Percentiles rank a stretch among this genome's conserved stretches.
Conservation (phyloP, 2,113 vertebrate genomes). For the Campylorhamphus procurvoides region DNA sequence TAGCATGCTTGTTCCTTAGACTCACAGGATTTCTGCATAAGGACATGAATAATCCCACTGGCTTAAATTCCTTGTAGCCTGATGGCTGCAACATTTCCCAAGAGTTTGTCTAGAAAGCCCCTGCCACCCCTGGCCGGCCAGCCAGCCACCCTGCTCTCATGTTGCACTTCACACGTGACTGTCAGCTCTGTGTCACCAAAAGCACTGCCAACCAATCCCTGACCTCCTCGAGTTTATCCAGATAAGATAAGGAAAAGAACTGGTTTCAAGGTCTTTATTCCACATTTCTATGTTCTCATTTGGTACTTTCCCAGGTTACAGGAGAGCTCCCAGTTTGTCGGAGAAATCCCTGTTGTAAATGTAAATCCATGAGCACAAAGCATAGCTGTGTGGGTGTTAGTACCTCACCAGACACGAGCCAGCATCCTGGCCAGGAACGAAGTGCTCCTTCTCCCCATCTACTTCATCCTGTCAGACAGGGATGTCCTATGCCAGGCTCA, state of each 20-base stretch:
- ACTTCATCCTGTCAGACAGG: background rate
- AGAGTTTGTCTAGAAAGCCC: background rate
- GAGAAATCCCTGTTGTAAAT: background rate
- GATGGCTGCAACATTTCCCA: background rate
- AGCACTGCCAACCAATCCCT: background rate
- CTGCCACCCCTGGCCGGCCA: background rate
- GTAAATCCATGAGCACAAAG: background rate
- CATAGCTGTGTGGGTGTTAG: background rate
- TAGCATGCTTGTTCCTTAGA: background rate
- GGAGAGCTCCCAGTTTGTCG: background rate
- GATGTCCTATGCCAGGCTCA: background rate
- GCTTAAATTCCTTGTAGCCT: background rate
- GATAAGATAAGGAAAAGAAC: background rate
- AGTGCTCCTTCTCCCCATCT: background rate
- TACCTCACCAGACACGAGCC: background rate
- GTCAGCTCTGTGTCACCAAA: background rate
- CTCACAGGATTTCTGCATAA: background rate
- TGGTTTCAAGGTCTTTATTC: background rate
- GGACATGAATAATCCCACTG: background rate
- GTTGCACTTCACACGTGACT: background rate
- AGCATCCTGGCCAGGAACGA: background rate
- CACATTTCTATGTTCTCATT: background rate
- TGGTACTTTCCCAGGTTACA: background rate
- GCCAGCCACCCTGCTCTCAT: background rate
- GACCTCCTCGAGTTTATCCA: background rate